Conservation (phyloP, 2,888 invertebrate genomes). For the Drosophila anomalata region DNA sequence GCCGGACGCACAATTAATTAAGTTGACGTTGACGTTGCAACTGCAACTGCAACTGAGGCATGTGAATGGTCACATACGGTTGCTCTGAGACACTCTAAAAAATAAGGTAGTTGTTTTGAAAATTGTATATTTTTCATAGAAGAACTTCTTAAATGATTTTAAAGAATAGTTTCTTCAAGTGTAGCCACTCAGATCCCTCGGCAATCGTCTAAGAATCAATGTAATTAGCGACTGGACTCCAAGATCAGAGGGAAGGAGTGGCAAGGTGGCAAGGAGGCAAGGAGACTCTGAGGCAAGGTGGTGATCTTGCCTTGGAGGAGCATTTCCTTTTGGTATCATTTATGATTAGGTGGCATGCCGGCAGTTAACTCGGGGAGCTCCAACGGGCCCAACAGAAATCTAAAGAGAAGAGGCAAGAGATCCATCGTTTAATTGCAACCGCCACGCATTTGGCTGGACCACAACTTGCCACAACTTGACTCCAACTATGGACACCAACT, state of each 20-base stretch:
- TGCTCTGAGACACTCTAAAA: conserved; percentile 3
- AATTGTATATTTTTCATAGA: neutral
- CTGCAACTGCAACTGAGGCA: conserved; percentile 31
- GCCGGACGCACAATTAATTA: conserved; percentile 50
- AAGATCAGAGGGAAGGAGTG: conserved; percentile 4
- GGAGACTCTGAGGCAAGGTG: conserved; percentile 28
- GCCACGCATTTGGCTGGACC: conserved; percentile 58
- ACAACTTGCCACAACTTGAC: conserved; percentile 8
- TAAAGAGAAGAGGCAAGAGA: neutral
- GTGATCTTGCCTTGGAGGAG: conserved; percentile 52
- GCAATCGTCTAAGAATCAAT: conserved; percentile 48
- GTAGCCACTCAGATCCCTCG: conserved; percentile 17
- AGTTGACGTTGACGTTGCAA: conserved; percentile 48
- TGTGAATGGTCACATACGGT: conserved; percentile 29
- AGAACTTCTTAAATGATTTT: neutral
- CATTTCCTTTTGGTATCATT: conserved; percentile 77
- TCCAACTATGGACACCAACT: conserved; percentile 41
- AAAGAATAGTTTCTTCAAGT: neutral
- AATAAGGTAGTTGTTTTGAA: neutral
- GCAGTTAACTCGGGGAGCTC: conserved; percentile 43
- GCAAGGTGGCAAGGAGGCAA: neutral
- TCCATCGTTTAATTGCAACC: conserved; percentile 71
- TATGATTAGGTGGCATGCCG: conserved; percentile 77
- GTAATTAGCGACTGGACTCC: conserved; percentile 40
- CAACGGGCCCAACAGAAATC: conserved; percentile 18